Percentiles rank a stretch among this genome's conserved stretches.
These are phyloP conservation scores for Polypedilum pembai DNA, from an alignment of 1,140 invertebrate genomes.

Conservation along the genomic window DNA sequence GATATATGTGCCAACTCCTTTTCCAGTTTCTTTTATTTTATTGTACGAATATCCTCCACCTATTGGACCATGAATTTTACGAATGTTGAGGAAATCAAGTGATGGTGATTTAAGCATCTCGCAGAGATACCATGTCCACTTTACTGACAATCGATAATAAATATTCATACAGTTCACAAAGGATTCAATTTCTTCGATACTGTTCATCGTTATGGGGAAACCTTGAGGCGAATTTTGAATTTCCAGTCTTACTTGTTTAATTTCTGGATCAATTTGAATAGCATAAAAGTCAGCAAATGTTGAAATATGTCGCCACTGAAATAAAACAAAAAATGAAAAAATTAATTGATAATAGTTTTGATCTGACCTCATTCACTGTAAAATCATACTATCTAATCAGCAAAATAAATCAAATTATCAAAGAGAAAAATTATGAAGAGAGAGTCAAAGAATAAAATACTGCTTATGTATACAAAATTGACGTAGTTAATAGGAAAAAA, in stretches of 20 bases:
- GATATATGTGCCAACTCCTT: conserved; percentile 68
- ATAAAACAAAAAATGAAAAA: conserved; percentile 34
- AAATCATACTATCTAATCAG: too few relatives aligned
- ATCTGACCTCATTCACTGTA: too few relatives aligned
- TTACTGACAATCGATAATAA: conserved; percentile 77
- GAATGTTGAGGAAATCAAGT: conserved; percentile 57
- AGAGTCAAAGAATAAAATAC: too few relatives aligned
- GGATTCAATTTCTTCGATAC: conserved; percentile 46
- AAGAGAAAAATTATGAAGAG: too few relatives aligned
- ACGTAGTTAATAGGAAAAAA: too few relatives aligned
- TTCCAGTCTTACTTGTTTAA: conserved; percentile 35
- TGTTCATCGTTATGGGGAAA: conserved; percentile 38
- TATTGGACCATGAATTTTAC: conserved; percentile 83
- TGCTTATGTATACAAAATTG: too few relatives aligned
- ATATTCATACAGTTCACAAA: conserved; percentile 79
- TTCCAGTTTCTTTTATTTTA: conserved; percentile 70
- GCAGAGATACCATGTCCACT: conserved; percentile 86
- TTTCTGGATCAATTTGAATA: conserved; percentile 35
- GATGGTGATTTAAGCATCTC: conserved; percentile 69
- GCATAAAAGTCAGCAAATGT: conserved; percentile 68
- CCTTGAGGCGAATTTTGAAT: conserved; percentile 37
- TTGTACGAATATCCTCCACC: conserved; percentile 74
- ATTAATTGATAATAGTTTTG: neutral
- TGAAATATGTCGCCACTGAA: conserved; percentile 65
- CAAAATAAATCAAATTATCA: too few relatives aligned